These are phyloP conservation scores for Heliangelus exortis DNA, from an alignment of 2,797 vertebrate species.

Conservation along the genomic window DNA sequence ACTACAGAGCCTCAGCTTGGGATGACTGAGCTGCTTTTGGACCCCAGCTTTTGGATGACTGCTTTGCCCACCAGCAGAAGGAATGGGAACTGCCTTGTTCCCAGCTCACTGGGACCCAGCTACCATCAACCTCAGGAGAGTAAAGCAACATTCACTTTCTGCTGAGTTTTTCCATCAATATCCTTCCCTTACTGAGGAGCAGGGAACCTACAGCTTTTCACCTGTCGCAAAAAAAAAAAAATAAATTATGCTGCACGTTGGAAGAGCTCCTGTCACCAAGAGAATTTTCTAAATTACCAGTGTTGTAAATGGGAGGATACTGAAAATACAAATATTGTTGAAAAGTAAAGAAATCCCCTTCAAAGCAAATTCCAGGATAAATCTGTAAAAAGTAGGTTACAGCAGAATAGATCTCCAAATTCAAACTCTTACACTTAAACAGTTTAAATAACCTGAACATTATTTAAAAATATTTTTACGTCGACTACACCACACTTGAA, in stretches of 20 bases:
- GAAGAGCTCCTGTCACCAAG: background rate
- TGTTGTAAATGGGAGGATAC: background rate
- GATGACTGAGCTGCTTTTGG: background rate
- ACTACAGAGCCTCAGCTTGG: background rate
- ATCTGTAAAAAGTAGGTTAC: background rate
- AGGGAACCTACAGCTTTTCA: accelerated
- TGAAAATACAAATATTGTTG: background rate
- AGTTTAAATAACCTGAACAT: background rate
- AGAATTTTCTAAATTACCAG: background rate
- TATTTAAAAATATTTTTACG: background rate
- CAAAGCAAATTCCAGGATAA: background rate
- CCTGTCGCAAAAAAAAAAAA: background rate
- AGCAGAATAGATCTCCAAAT: background rate
- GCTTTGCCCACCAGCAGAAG: accelerated
- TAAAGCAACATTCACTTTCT: background rate
- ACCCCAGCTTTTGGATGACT: background rate
- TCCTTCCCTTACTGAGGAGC: background rate
- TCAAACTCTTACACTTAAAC: background rate
- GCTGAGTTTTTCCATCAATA: background rate
- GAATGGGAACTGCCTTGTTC: background rate
- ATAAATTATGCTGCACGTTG: background rate
- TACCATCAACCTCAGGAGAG: background rate
- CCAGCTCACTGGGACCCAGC: background rate
- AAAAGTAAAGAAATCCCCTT: background rate
- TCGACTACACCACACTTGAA: background rate